A percentile compares a stretch with the other conserved stretches of the same genome.
phyloP scores from a whole-genome alignment of 2,113 vertebrate species.

The Psilopogon haemacephalus region DNA sequence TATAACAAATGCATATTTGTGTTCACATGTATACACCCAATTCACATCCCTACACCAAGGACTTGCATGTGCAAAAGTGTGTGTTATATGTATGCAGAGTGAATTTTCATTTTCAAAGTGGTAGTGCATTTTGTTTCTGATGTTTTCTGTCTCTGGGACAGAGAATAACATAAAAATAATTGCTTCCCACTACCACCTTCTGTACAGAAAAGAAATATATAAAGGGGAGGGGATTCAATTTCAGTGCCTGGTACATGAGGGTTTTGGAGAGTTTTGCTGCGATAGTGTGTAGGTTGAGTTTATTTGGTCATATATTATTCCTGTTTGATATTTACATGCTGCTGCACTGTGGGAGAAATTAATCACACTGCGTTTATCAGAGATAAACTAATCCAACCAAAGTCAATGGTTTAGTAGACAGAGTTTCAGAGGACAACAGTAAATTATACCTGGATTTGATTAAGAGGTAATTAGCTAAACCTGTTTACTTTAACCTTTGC shows the following conservation, averaged over 20 bases:
- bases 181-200: neutral
- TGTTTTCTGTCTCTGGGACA: neutral
- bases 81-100: accelerated
- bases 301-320: slow-evolving; percentile 39
- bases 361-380: slow-evolving; percentile 22
- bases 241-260: neutral
- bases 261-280: neutral
- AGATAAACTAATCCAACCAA: slow-evolving; percentile 38
- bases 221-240: neutral
- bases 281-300: neutral
- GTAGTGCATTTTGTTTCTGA: neutral
- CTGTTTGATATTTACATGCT: slow-evolving; percentile 10
- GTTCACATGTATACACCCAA: neutral
- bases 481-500: slow-evolving; percentile 68
- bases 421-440: slow-evolving; percentile 31
- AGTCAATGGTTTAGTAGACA: neutral
- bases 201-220: neutral
- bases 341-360: slow-evolving; percentile 35
- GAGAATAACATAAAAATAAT: neutral
- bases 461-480: slow-evolving; percentile 63
- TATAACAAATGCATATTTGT: neutral
- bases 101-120: neutral
- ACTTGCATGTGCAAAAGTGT: neutral
- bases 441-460: slow-evolving; percentile 62
- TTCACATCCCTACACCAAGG: neutral